A percentile compares a stretch with the other conserved stretches of the same genome.
These are phyloP conservation scores for Pao palembangensis DNA, from an alignment of 2,113 vertebrate genomes.

Conservation along the genomic window DNA sequence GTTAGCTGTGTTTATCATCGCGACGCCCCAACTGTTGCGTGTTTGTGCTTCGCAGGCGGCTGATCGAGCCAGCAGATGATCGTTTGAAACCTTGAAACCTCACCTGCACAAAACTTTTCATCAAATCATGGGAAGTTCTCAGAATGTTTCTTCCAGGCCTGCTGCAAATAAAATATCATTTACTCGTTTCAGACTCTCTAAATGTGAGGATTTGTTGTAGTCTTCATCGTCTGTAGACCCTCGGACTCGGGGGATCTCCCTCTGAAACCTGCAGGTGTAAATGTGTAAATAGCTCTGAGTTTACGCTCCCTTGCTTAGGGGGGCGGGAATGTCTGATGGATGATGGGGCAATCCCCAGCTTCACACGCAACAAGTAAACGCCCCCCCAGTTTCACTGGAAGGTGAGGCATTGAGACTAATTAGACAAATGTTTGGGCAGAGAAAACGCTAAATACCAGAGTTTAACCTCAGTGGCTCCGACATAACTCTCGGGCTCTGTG, in stretches of 20 bases:
- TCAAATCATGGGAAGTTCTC: too few relatives aligned
- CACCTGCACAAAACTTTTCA: too few relatives aligned
- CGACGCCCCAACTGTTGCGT: too few relatives aligned
- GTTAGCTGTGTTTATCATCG: not conserved
- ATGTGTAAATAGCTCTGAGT: constrained; percentile 8
- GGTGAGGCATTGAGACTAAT: constrained; percentile 8
- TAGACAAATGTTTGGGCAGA: constrained; percentile 27
- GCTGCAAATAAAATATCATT: not conserved
- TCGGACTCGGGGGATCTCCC: too few relatives aligned
- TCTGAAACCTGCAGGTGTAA: constrained; percentile 31
- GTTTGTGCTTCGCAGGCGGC: too few relatives aligned
- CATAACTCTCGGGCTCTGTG: constrained; percentile 10
- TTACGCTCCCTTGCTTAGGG: not conserved
- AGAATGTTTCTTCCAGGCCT: too few relatives aligned
- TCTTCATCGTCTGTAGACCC: too few relatives aligned
- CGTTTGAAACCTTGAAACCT: too few relatives aligned
- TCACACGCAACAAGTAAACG: constrained; percentile 27
- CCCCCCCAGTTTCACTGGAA: not conserved
- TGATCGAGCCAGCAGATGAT: too few relatives aligned
- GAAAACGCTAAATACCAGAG: constrained; percentile 39
- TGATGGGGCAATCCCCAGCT: constrained; percentile 1
- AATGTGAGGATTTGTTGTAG: too few relatives aligned
- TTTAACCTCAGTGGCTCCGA: constrained; percentile 23
- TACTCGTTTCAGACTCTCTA: not conserved
- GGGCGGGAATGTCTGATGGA: constrained; percentile 13